Evolutionary conservation across 1,140 invertebrate genomes (phyloP).

Genomic region (Bombus superbus): DNA sequence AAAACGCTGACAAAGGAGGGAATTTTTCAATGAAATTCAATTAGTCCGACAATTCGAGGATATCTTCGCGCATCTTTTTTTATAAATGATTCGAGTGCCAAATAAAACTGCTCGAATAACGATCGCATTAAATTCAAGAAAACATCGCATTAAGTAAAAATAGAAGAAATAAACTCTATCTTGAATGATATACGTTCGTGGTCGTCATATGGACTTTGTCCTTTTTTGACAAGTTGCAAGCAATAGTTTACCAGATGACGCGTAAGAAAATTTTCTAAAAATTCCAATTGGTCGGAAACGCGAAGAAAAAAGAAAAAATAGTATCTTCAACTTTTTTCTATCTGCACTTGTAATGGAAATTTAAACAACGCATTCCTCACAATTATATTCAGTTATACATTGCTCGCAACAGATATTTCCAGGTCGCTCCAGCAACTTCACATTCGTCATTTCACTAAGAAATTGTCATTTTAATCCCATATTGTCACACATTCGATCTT

Average conservation of each 20-base stretch:
- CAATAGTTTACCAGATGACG: too few species aligned
- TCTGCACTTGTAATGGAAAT: too few species aligned
- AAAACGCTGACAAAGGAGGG: conserved; percentile 14
- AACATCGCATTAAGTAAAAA: neutral
- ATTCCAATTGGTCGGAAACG: too few species aligned
- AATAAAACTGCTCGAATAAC: neutral
- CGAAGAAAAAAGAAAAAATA: too few species aligned
- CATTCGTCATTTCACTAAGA: neutral
- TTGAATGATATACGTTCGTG: neutral
- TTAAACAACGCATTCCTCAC: too few species aligned
- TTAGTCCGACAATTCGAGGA: neutral
- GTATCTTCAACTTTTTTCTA: too few species aligned
- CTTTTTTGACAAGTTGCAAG: too few species aligned
- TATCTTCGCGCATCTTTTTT: neutral
- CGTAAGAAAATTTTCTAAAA: too few species aligned
- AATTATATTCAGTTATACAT: too few species aligned
- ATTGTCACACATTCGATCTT: neutral
- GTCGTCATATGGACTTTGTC: neutral
- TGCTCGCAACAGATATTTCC: too few species aligned
- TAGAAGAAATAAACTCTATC: neutral
- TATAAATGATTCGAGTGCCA: neutral
- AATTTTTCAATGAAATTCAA: conserved; percentile 32
- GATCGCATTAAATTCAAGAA: neutral
- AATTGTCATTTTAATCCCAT: neutral
- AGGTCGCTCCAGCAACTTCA: too few species aligned